These are phyloP conservation scores for Anthonomus grandis DNA, from an alignment of 1,140 invertebrate species.

Conservation along the genomic window DNA sequence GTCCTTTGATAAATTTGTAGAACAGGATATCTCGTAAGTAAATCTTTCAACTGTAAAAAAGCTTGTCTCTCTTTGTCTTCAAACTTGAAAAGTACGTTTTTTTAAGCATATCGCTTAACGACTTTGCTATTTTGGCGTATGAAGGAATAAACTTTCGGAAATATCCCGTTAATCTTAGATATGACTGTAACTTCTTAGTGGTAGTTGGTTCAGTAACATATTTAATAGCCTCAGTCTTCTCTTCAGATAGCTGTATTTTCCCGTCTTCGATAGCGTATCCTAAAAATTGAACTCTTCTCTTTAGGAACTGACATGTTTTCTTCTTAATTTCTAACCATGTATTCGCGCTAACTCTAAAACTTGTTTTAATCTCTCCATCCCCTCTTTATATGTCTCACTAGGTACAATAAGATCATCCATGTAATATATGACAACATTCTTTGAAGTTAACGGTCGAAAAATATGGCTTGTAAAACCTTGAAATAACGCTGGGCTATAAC, in stretches of 20 bases:
- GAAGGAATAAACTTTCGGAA: conserved; percentile 40
- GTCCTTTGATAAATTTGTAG: conserved; percentile 40
- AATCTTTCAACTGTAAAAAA: conserved; percentile 29
- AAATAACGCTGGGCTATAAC: conserved; percentile 24
- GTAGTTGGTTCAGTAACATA: conserved; percentile 40
- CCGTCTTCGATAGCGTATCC: conserved; percentile 18
- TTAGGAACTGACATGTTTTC: conserved; percentile 39
- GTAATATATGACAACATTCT: conserved; percentile 31
- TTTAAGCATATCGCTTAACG: conserved; percentile 29
- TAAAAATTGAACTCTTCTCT: conserved; percentile 21
- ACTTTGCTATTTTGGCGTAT: conserved; percentile 29
- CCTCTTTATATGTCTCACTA: conserved; percentile 21
- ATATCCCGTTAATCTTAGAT: conserved; percentile 41
- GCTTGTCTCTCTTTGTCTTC: conserved; percentile 9
- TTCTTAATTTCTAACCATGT: conserved; percentile 45
- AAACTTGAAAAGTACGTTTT: conserved; percentile 11
- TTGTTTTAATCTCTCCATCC: conserved; percentile 14
- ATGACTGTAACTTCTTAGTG: conserved; percentile 35
- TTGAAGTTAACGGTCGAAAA: conserved; percentile 33
- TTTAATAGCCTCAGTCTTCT: conserved; percentile 32
- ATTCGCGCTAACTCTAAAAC: conserved; percentile 34
- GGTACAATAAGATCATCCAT: conserved; percentile 34
- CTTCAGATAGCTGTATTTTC: conserved; percentile 31
- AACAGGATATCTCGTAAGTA: conserved; percentile 37
- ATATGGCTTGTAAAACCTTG: conserved; percentile 26